A percentile compares a stretch with the other conserved stretches of the same genome.
phyloP scores from a whole-genome alignment of 37 sponge, comb jelly and placozoan genomes.

The Ephydatia muelleri region DNA sequence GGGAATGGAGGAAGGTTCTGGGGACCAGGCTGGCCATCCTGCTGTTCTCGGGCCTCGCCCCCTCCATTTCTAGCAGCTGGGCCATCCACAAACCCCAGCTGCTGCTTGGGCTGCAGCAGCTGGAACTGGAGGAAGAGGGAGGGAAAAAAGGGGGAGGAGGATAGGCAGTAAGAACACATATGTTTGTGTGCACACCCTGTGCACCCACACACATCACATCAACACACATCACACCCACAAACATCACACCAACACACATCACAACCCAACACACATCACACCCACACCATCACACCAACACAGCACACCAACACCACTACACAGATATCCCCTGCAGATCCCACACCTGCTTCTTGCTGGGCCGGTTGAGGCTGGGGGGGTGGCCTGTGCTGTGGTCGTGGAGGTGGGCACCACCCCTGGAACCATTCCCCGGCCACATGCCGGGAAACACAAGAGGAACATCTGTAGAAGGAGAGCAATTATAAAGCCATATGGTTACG shows the following conservation, averaged over 20 bases:
- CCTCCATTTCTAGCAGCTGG: neutral
- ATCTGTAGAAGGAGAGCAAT: constrained; percentile 8
- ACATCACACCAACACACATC: no score
- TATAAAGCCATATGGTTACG: neutral
- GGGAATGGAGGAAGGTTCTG: constrained; percentile 1
- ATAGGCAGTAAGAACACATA: no score
- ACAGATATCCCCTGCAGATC: no score
- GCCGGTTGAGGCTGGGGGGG: neutral
- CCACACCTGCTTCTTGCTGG: neutral
- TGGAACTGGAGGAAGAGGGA: no score
- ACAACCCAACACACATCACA: no score
- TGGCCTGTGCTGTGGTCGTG: constrained; percentile 11
- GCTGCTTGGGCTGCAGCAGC: neutral
- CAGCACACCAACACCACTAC: no score
- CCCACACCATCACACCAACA: no score
- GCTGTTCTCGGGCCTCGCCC: neutral
- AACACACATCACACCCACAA: no score
- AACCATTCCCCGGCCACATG: constrained; percentile 36
- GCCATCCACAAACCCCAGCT: neutral
- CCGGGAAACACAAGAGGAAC: constrained; percentile 17
- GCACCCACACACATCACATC: neutral
- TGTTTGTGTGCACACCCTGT: neutral
- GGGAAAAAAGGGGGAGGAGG: no score
- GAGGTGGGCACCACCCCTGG: neutral
- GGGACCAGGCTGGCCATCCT: neutral